Conservation (phyloP, 2,113 vertebrate genomes). For the Prunella himalayana region DNA sequence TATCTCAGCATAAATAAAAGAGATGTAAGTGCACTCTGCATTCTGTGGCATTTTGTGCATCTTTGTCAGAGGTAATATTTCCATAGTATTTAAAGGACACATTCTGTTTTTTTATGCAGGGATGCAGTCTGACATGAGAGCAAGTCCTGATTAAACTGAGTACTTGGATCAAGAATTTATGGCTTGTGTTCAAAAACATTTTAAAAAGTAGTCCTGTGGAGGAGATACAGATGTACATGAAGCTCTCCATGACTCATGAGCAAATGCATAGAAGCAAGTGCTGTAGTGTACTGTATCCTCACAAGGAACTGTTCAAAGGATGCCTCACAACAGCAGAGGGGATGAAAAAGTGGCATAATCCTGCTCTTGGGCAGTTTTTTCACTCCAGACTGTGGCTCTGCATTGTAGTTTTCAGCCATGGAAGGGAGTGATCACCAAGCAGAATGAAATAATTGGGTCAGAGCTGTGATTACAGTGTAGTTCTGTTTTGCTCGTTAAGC, state of each 20-base stretch:
- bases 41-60: neutral
- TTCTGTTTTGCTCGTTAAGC: neutral
- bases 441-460: neutral
- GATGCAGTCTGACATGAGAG: neutral
- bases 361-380: neutral
- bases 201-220: neutral
- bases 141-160: neutral
- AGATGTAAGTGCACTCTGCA: neutral
- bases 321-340: neutral
- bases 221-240: neutral
- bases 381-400: neutral
- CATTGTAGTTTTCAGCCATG: neutral
- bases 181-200: neutral
- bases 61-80: neutral
- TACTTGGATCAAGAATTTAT: neutral
- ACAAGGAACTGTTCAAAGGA: neutral
- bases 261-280: neutral
- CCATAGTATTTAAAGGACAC: neutral
- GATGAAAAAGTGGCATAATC: neutral
- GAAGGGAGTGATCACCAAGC: neutral
- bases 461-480: neutral
- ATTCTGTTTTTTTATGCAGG: neutral
- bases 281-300: neutral
- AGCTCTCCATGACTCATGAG: neutral
- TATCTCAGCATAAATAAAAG: neutral